Evolutionary conservation across 2,113 vertebrate species (phyloP), one percentile per base, ranked within the genome.

Genomic region (Furnarius figulus): DNA sequence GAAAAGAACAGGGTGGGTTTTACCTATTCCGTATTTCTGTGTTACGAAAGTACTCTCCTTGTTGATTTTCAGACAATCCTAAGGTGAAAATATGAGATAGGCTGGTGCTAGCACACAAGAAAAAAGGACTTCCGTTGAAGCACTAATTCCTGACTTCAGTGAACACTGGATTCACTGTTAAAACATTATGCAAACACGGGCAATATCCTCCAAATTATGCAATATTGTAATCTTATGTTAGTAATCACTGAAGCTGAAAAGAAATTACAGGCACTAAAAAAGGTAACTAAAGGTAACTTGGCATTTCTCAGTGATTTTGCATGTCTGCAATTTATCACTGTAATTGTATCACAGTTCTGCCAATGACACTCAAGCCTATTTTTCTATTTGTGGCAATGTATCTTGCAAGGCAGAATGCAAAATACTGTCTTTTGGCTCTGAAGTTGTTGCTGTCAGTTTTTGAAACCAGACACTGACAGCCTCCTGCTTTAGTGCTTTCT

Each of bases 391-490:
- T 8, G 27, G 56, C n/a, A 74, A 92, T 92, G 28, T 16, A 92
- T 91, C 86, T 88, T 76, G 28, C 61, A 84, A 93, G 90, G 75
- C 55, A 93, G 74, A 87, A 95, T 30, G 46, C 37, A 91, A 88
- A 77, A 42, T 35, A 61, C 46, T 49, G 11, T 49, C 49, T 94
- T 87, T 55, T 74, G 65, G 55, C 56, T 85, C 67, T 19, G 3
- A 70, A 94, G 15, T 16, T 66, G 25, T 7, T 9, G 37, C 4
- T 86, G 27, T 59, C 63, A 91, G 44, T 63, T 92, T 78, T 79
- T 91, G 81, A 35, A 75, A 76, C 14, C 28, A 61, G 56, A 55
- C 9, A 14, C 42, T 77, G 75, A 84, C 33, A 61, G 27, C 16
- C 56, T 84, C n/a, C 42, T 49, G 33, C 40, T 15, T 68, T 66